Base-by-base conservation (phyloP, 2,113 vertebrate species). In the Onychostruthus taczanowskii region DNA sequence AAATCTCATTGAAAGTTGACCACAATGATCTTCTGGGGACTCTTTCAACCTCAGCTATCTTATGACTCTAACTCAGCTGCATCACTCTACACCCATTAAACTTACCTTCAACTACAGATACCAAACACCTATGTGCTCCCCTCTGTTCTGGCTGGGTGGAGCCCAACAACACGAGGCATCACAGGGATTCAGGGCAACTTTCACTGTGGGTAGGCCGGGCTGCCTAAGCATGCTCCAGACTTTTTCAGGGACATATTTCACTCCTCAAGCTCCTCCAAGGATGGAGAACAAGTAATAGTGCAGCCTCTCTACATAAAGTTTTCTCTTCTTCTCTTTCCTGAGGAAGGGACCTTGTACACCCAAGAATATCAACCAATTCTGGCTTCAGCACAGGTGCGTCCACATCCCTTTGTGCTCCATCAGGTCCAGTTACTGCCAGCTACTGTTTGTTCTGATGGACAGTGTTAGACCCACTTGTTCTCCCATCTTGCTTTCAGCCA, bases 401-500 rank as follows among this genome's bases (percentile, higher is more conserved):
- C 24, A 44, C 43, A 31, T 18, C 68, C 64, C n/a, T 55, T 35
- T 2, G 2, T 6, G 14, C 17, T 52, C 39, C 2, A 47, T 67
- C 47, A 59, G 16, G 18, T 35, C 22, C 61, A 53, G 46, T 14
- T 35, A 39, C 16, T 2, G 4, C 10, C 33, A 24, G 35, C 31
- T 50, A 22, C 73, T 44, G 21, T 23, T 64, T 59, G 68, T 61
- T 87, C 91, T 75, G 69, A 74, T 14, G 47, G 84, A 35, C 27
- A 27, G 39, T 3, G 0, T 30, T 22, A 83, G 35, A 89, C 30
- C 21, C 39, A 33, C 55, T 43, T 49, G 52, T 35, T 56, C 67
- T 79, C 30, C 23, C 1, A 8, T 37, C 24, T 10, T 7, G 3
- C 26, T 47, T 79, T 33, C 49, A 23, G 37, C 7, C 0, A 0